Evolutionary conservation across 2,113 vertebrate species (phyloP).

Genomic region (Psophia crepitans): DNA sequence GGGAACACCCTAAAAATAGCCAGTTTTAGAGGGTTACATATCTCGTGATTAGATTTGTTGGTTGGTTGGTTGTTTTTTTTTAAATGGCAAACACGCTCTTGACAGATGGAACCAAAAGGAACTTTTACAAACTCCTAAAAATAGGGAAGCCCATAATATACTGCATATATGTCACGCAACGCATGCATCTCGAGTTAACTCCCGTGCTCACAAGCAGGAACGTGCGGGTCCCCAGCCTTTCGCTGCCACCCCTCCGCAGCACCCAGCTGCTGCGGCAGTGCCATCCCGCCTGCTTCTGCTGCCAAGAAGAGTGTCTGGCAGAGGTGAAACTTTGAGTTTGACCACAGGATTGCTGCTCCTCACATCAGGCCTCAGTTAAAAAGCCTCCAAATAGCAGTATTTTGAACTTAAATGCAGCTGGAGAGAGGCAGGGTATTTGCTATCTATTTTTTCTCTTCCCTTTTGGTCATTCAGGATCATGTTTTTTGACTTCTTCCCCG

Average conservation of each 20-base stretch:
- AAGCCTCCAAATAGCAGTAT: neutral
- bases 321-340: neutral
- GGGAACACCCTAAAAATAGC: neutral
- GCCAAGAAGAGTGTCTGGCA: neutral
- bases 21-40: neutral
- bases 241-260: neutral
- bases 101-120: constrained; percentile 59
- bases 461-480: neutral
- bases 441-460: neutral
- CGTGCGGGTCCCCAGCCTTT: neutral
- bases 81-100: constrained; percentile 5
- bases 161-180: neutral
- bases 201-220: neutral
- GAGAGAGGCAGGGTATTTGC: neutral
- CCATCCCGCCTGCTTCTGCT: neutral
- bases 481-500: neutral
- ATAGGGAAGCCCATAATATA: constrained; percentile 12
- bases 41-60: neutral
- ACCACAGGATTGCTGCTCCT: neutral
- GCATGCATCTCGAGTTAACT: neutral
- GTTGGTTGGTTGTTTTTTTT: neutral
- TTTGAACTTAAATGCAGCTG: neutral
- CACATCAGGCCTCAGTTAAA: neutral
- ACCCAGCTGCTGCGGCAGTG: neutral
- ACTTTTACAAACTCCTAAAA: constrained; percentile 45